A percentile compares a stretch with the other conserved stretches of the same genome.
These are phyloP conservation scores for Garrulus glandarius DNA, from an alignment of 2,797 vertebrate genomes.

Conservation along the genomic window DNA sequence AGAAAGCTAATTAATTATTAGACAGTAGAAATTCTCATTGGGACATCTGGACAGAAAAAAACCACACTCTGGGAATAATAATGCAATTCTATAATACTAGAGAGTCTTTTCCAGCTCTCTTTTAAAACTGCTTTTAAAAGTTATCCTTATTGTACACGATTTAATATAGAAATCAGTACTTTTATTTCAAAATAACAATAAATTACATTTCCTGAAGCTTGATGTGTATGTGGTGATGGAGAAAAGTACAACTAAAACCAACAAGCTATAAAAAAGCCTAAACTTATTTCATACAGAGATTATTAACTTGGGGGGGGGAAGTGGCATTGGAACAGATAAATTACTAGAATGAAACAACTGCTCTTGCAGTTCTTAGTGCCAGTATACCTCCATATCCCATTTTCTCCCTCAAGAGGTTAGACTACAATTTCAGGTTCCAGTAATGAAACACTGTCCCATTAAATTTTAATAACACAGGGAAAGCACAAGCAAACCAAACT, in stretches of 20 bases:
- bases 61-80: neutral
- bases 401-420: neutral
- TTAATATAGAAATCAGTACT: neutral
- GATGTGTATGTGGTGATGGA: neutral
- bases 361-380: neutral
- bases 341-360: neutral
- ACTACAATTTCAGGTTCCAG: neutral
- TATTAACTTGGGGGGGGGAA: neutral
- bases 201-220: neutral
- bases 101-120: neutral
- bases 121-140: neutral
- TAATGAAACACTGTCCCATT: neutral
- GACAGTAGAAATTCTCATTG: neutral
- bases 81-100: neutral
- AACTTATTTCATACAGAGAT: neutral
- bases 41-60: neutral
- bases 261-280: neutral
- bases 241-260: neutral
- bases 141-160: neutral
- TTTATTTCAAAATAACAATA: neutral
- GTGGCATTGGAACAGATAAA: neutral
- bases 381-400: neutral
- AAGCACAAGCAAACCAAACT: neutral
- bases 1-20: slow-evolving; percentile 55
- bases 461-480: neutral